Evolutionary conservation across 2,797 vertebrate genomes (phyloP).

Genomic region (Notoglanidium macrostoma): DNA sequence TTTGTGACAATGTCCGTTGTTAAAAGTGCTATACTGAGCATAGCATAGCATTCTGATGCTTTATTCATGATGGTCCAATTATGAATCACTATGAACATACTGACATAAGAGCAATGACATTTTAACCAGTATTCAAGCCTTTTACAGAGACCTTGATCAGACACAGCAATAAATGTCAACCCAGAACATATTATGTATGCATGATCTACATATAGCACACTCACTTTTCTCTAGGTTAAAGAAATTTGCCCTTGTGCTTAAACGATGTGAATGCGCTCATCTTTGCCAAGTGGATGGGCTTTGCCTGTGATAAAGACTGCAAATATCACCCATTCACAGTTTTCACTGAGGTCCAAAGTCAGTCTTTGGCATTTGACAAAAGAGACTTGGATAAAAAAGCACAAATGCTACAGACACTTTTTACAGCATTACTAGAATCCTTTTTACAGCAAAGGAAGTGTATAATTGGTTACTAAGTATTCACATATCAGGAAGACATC

Average conservation of each 20-base stretch:
- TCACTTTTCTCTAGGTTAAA: neutral
- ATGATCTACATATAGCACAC: constrained; percentile 25
- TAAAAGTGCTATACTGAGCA: neutral
- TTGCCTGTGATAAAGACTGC: neutral
- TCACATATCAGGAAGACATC: neutral
- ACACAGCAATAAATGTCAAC: constrained; percentile 24
- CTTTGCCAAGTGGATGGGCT: neutral
- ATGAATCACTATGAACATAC: constrained; percentile 40
- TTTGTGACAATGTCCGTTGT: no score
- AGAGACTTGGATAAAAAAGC: neutral
- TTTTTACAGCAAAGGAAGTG: neutral
- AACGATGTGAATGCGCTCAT: neutral
- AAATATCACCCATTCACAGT: constrained; percentile 42
- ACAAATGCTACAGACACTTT: constrained; percentile 45
- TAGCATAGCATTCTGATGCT: constrained; percentile 45
- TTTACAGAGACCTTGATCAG: constrained; percentile 36
- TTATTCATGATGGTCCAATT: constrained; percentile 54
- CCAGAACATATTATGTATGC: neutral
- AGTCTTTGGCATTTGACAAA: neutral
- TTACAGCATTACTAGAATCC: neutral
- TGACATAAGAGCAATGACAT: constrained; percentile 45
- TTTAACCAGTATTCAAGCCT: constrained; percentile 41
- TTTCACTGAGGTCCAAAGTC: neutral
- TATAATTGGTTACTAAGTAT: neutral
- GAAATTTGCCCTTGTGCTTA: neutral